These are phyloP conservation scores for Griposia aprilina DNA, from an alignment of 2,888 invertebrate species.

Conservation along the genomic window DNA sequence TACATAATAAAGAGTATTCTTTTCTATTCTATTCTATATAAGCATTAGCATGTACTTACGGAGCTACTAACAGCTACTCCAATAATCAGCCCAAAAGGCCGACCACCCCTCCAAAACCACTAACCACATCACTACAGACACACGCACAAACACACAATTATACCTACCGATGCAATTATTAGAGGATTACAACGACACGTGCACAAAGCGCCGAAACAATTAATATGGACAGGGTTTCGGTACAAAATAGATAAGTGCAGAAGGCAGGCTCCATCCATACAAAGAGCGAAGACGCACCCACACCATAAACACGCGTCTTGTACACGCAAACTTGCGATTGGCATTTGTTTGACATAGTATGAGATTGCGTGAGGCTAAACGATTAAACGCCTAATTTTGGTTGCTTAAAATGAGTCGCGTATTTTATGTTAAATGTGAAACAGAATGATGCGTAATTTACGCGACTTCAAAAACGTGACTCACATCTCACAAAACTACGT, in stretches of 20 bases:
- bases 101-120: conserved; percentile 21
- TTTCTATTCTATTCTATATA: too few relatives aligned
- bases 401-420: not conserved
- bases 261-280: not conserved
- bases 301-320: not conserved
- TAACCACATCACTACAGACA: conserved; percentile 22
- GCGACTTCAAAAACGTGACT: not conserved
- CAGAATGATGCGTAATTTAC: not conserved
- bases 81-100: not conserved
- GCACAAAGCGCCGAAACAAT: conserved; percentile 67
- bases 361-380: not conserved
- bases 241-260: not conserved
- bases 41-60: too few relatives aligned
- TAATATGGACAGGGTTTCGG: conserved; percentile 56
- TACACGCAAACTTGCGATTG: not conserved
- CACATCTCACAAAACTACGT: not conserved
- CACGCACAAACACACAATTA: conserved; percentile 26
- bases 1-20: too few relatives aligned
- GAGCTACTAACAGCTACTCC: not conserved
- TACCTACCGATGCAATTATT: conserved; percentile 61
- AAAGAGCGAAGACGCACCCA: not conserved
- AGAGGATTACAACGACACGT: conserved; percentile 61
- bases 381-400: not conserved
- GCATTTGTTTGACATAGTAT: not conserved
- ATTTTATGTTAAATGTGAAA: not conserved